Base-by-base conservation (phyloP, 2,113 vertebrate genomes). In the Dipodomys merriami region DNA sequence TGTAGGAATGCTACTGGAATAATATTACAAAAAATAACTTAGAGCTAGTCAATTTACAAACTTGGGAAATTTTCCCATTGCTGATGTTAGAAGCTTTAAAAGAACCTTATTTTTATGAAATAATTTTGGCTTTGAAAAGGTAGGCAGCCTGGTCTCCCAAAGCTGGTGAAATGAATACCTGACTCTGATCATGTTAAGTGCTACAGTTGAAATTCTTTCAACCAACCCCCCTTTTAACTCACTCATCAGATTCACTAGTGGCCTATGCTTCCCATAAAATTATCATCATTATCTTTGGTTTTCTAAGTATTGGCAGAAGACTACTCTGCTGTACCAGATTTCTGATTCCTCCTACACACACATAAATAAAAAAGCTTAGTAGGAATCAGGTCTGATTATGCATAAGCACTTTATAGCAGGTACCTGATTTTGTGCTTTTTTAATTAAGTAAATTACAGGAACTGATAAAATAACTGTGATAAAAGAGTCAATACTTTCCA, bases 381-480 rank as follows among this genome's bases (percentile, higher is more conserved):
- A 76, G 60, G 39, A 60, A 11, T 33, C 15, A 27, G 12, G 29
- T 46, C 68, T 44, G 10, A 78, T 84, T 71, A 7, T 27, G 20
- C 12, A 25, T 20, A 93, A 44, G 33, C 23, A 46, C 13, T 77
- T 94, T 76, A 84, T 84, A 33, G 7, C 15, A 72, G 29, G 16
- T 44, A 27, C 6, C 39, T 74, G 39, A 74, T 93, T 91, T 67
- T 71, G 9, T 92, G 88, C 78, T 82, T 72, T 49, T 39, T 44
- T 69, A 76, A 83, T 94, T 86, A 77, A 83, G 33, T 64, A 87
- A 22, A 60, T 78, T 76, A 35, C 15, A 76, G 64, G 39, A 53
- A 44, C 13, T 57, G 20, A 80, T 84, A 60, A 76, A 88, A 89
- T 57, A 64, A 64, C 29, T 82, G 19, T 79, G n/a, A 79, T 30